Evolutionary conservation across 2,797 vertebrate genomes (phyloP), one percentile per base, ranked within the genome.

Genomic region (Micromesistius poutassou): DNA sequence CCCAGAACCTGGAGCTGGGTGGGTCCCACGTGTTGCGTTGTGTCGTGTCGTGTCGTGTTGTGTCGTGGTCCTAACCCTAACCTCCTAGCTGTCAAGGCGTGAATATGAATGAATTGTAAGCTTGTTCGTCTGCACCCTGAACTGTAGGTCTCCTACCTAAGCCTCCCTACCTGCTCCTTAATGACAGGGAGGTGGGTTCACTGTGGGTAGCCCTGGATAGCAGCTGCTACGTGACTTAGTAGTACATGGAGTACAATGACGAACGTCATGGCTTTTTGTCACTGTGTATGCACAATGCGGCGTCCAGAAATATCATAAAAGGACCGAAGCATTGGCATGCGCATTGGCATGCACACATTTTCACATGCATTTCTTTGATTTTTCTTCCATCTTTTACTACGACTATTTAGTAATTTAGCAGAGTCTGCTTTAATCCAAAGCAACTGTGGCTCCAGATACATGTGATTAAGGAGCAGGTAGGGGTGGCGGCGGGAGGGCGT

Each of bases 1-100:
- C 97, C 0, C 98, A 98, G 93, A 98, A 99, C 90, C 95, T 98
- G 8, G 98, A 99, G 81, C 93, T 99, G 0, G 97, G 98, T 98
- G 82, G 4, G 70, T 68, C 9, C 6, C 1, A 4, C 10, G 9
- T 12, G 8, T 28, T 13, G 22, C 14, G 40, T 13, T 16, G 36
- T 13, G 22, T 42, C 2, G 9, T 40, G 35, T 42, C 3, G 40
- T 42, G 10, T 46, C 16, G 10, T 46, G 10, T 22, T 55, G 5
- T 46, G 10, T 22, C 22, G 5, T 22, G 6, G 19, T 55, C 46
- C 33, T 35, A 4, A 33, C 33, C 2, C 33, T 33, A 33, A 33
- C 33, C 33, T 5, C 33, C 33, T 22, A 55, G 6, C 46, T 22
- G 46, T 50, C 19, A 2, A 50, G 46, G 46, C 46, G 7, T n/a